phyloP scores from a whole-genome alignment of 2,888 invertebrate species.

The Bombylius major region DNA sequence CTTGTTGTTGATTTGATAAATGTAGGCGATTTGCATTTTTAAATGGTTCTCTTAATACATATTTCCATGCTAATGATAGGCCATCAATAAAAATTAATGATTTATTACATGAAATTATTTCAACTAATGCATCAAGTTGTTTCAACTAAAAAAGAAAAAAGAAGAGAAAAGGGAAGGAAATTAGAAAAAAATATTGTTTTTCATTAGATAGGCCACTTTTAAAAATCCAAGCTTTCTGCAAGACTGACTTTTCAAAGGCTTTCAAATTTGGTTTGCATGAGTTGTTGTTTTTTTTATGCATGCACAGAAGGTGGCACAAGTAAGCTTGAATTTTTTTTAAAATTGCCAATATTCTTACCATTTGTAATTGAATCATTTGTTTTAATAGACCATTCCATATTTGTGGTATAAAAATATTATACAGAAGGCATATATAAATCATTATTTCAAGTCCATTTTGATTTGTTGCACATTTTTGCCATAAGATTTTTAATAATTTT shows the following conservation, averaged over 20 bases:
- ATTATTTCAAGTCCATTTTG: conserved; percentile 29
- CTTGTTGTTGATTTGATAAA: conserved; percentile 27
- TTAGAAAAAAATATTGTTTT: no score
- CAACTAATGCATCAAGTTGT: conserved; percentile 29
- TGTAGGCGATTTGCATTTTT: conserved; percentile 26
- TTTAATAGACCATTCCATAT: conserved; percentile 36
- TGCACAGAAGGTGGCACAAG: no score
- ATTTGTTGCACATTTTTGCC: conserved; percentile 31
- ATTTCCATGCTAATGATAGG: conserved; percentile 30
- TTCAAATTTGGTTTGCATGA: no score
- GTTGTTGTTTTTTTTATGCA: no score
- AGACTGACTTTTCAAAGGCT: neutral
- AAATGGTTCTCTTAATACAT: conserved; percentile 29
- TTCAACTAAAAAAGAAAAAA: conserved; percentile 3
- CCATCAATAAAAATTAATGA: conserved; percentile 28
- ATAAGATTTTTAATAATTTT: conserved; percentile 31
- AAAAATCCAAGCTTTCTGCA: no score
- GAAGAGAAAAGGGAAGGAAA: no score
- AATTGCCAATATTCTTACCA: conserved; percentile 17
- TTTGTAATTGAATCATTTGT: conserved; percentile 34
- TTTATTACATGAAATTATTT: conserved; percentile 28
- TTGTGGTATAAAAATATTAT: conserved; percentile 29
- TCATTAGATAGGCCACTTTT: no score
- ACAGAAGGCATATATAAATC: conserved; percentile 33
- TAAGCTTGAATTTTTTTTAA: no score